Percentiles rank a stretch among this genome's conserved stretches.
Conservation (phyloP, 2,888 invertebrate species). For the Imbricaverruca yamaguchii region DNA sequence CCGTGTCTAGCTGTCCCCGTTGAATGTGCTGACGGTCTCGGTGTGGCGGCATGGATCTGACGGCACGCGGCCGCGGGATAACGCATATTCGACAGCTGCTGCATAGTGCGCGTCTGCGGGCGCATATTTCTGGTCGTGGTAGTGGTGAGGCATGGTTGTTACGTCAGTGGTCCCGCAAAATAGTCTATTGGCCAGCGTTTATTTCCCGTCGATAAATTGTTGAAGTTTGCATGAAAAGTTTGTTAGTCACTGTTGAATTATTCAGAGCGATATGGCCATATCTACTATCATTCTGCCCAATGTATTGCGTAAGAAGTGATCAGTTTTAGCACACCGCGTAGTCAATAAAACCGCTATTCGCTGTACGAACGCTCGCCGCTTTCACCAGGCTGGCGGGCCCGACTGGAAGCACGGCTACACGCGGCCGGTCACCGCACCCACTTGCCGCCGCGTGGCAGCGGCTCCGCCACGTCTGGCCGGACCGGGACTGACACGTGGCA, state of each 20-base stretch:
- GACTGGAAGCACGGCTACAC: too few relatives aligned
- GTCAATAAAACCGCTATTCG: constrained; percentile 3
- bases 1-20: too few relatives aligned
- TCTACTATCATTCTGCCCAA: background rate
- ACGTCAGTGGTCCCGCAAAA: background rate
- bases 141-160: background rate
- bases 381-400: background rate
- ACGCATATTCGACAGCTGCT: background rate
- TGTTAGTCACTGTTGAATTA: background rate
- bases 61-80: background rate
- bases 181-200: background rate
- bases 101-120: background rate
- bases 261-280: background rate
- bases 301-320: constrained; percentile 12
- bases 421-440: too few relatives aligned
- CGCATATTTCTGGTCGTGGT: background rate
- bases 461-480: too few relatives aligned
- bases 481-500: background rate
- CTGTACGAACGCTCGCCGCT: background rate
- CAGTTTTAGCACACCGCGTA: constrained; percentile 9
- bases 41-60: background rate
- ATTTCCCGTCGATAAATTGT: background rate
- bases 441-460: too few relatives aligned
- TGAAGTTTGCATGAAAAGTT: constrained; percentile 1
- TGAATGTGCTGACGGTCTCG: background rate